Evolutionary conservation across 2,888 invertebrate species (phyloP).

Genomic region (Lordiphosa fenestrarum): DNA sequence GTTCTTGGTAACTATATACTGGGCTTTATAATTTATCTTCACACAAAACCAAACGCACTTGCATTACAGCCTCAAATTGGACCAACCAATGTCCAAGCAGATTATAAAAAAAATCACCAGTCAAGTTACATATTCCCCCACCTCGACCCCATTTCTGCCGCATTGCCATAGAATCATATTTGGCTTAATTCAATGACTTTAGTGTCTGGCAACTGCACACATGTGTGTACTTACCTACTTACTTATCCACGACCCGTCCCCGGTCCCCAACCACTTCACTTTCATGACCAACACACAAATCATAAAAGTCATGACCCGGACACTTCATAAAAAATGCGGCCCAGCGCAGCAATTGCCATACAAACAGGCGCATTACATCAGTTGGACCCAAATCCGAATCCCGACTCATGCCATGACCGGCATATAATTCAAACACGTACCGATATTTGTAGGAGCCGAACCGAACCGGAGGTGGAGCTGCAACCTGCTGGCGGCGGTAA

Average conservation of each 20-base stretch:
- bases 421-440: conserved; percentile 71
- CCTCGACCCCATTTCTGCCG: conserved; percentile 19
- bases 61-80: too few relatives aligned
- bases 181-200: conserved; percentile 64
- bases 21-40: too few relatives aligned
- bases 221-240: conserved; percentile 41
- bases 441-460: conserved; percentile 39
- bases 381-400: conserved; percentile 23
- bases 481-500: conserved; percentile 40
- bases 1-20: too few relatives aligned
- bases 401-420: conserved; percentile 56
- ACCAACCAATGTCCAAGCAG: neutral
- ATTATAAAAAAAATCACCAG: neutral
- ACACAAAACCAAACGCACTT: too few relatives aligned
- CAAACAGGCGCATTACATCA: conserved; percentile 63
- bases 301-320: conserved; percentile 63
- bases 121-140: neutral
- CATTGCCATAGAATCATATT: conserved; percentile 55
- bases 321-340: conserved; percentile 70
- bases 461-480: neutral
- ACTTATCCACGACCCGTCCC: neutral
- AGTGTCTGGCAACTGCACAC: conserved; percentile 53
- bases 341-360: conserved; percentile 69
- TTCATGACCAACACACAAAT: conserved; percentile 58
- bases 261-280: conserved; percentile 28